Evolutionary conservation across 2,797 vertebrate genomes (phyloP), one percentile per base, ranked within the genome.

Genomic region (Neomorphus geoffroyi): DNA sequence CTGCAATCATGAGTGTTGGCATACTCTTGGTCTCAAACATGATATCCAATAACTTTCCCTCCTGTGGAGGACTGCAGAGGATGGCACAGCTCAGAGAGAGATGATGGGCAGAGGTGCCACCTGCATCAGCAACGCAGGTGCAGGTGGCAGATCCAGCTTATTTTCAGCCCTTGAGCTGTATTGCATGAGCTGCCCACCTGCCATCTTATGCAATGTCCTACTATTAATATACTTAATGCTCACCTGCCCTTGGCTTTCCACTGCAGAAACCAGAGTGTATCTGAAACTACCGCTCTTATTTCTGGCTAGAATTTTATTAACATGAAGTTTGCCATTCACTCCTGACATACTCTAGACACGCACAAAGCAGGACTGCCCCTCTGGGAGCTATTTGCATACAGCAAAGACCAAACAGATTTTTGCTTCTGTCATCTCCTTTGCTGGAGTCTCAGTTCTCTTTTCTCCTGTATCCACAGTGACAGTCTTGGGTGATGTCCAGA

Each of bases 311-410:
- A 46, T 24, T 60, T 80, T 10, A 18, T 48, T 16, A 18, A 37
- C 0, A 1, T 8, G 28, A 39, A 17, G 33, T 17, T 72, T 1
- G 1, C 10, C 18, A 5, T 39, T 35, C 15, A 13, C 7, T 48
- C 30, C 4, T 13, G 41, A 46, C 6, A 2, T 7, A 22, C 28
- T 6, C 10, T 18, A 43, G 50, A 17, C 6, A 6, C 11, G 7
- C 18, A 23, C 18, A 17, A 14, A 82, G 21, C 14, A 65, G 8
- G 1, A 30, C 4, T 45, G 13, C 11, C 28, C 19, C 17, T 57
- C 7, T 0, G 1, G 18, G 21, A 58, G 5, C 6, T 43, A 32
- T 86, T 33, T 69, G 3, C 58, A 62, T 35, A 27, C 30, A 64
- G 19, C 45, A 75, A 45, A 79, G 19, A 64, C 22, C 60, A 75